Evolutionary conservation across 2,797 vertebrate genomes (phyloP).

Genomic region (Poeciliopsis infans): DNA sequence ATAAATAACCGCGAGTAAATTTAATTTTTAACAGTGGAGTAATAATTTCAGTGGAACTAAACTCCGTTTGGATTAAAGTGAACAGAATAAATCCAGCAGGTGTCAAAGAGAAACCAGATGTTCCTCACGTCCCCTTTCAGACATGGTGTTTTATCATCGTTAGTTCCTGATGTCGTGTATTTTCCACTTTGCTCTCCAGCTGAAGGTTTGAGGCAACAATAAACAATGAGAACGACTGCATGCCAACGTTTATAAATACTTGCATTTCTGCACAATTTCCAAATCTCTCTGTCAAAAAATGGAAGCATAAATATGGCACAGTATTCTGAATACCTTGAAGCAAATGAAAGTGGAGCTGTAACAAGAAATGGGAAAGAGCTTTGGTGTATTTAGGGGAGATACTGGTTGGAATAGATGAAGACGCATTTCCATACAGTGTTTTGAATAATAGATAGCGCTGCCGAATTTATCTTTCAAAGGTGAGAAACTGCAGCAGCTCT

Average conservation of each 20-base stretch:
- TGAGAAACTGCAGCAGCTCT: constrained; percentile 26
- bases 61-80: neutral
- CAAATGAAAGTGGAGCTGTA: neutral
- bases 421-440: neutral
- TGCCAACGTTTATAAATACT: neutral
- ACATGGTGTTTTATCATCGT: neutral
- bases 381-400: constrained; percentile 7
- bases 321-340: neutral
- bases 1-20: neutral
- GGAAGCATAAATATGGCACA: neutral
- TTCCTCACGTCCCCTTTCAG: neutral
- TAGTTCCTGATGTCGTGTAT: neutral
- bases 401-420: constrained; percentile 5
- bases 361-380: neutral
- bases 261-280: neutral
- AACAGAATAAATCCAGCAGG: neutral
- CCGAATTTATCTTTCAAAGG: constrained; percentile 20
- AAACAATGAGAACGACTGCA: neutral
- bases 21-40: neutral
- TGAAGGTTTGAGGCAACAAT: neutral
- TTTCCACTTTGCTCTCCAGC: neutral
- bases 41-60: neutral
- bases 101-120: neutral
- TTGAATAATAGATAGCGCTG: neutral
- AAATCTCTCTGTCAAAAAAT: neutral